Conservation (phyloP, 1,140 invertebrate species). For the Rhopalosiphum padi region DNA sequence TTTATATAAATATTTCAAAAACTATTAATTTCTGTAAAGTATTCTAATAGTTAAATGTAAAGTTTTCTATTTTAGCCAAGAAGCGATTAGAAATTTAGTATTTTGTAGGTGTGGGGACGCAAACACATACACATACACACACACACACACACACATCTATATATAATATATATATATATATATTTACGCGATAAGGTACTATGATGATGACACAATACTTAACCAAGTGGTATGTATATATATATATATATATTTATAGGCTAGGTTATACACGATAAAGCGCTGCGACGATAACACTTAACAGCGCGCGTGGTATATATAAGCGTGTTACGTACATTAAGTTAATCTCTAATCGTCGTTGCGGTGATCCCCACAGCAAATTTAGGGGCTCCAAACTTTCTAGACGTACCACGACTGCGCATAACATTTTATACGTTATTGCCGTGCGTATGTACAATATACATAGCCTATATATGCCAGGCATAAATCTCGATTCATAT, state of each 20-base stretch:
- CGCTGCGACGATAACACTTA: not conserved
- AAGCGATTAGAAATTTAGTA: not conserved
- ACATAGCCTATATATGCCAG: not conserved
- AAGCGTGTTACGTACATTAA: not conserved
- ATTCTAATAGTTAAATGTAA: not conserved
- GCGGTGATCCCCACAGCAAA: not conserved
- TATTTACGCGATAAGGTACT: not conserved
- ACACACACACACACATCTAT: not conserved
- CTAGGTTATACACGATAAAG: not conserved
- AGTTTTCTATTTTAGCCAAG: not conserved
- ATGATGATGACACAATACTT: not conserved
- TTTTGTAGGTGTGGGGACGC: not conserved
- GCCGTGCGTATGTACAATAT: not conserved
- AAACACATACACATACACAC: no score
- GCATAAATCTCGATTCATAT: not conserved
- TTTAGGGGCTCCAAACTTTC: constrained; percentile 8
- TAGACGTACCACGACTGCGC: not conserved
- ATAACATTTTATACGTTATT: constrained; percentile 14
- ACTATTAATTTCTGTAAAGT: no score
- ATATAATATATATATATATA: not conserved
- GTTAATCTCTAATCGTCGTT: constrained; percentile 14
- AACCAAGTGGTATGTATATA: not conserved
- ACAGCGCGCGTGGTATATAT: not conserved
- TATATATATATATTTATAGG: not conserved
- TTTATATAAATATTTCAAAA: no score